Conservation (phyloP, 2,113 vertebrate genomes). For the Silurus meridionalis region DNA sequence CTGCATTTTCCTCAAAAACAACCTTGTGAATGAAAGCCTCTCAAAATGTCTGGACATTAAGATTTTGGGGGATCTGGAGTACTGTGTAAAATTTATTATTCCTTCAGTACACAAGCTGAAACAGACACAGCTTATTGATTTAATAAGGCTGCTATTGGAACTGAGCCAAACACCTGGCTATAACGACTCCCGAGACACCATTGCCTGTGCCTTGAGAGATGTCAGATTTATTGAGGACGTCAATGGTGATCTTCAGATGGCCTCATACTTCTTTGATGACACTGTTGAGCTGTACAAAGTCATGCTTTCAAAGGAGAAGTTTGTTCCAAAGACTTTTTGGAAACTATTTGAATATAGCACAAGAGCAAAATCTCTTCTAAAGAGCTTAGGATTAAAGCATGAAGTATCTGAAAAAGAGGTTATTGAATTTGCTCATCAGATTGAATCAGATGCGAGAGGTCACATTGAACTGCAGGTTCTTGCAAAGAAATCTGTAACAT, state of each 20-base stretch:
- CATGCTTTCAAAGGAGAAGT: constrained; percentile 68
- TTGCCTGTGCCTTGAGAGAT: constrained; percentile 58
- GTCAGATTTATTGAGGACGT: constrained; percentile 69
- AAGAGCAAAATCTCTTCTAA: constrained; percentile 40
- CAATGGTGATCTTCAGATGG: constrained; percentile 50
- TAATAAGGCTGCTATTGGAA: constrained; percentile 67
- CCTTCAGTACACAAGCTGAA: constrained; percentile 58
- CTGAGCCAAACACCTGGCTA: fast-evolving
- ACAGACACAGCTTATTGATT: constrained; percentile 52
- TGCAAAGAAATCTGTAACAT: constrained; percentile 43
- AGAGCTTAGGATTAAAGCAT: constrained; percentile 65
- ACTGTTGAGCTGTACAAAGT: constrained; percentile 48
- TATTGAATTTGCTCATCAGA: constrained; percentile 63
- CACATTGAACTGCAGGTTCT: constrained; percentile 33
- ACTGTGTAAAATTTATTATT: constrained; percentile 68
- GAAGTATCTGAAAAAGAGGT: constrained; percentile 70
- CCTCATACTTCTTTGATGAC: constrained; percentile 73
- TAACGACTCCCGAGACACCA: fast-evolving
- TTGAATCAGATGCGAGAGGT: constrained; percentile 64
- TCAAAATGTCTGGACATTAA: constrained; percentile 46
- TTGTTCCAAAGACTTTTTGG: constrained; percentile 74
- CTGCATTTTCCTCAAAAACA: constrained; percentile 60
- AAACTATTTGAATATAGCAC: fast-evolving
- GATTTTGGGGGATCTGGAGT: constrained; percentile 59
- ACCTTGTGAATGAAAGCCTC: not conserved